Evolutionary conservation across 2,888 invertebrate species (phyloP), one percentile per base, ranked within the genome.

Genomic region (Lysandra coridon): DNA sequence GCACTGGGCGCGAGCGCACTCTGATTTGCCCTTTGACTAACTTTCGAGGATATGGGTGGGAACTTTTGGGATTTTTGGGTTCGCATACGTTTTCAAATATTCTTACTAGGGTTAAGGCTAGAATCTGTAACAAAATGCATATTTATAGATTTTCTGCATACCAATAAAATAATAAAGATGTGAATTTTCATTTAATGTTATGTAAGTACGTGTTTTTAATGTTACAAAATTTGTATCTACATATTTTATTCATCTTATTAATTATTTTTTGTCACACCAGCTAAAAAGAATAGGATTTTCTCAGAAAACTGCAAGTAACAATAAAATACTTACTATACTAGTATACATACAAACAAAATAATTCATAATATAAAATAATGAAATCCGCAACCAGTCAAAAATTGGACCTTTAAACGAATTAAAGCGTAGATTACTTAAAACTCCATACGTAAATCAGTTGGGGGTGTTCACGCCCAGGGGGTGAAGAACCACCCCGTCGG

Each of bases 1-100:
- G 92, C 92, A 92, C 87, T 86, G 91, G 90, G 90, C 88, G 88
- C 87, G 86, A 84, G 88, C 88, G 90, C 88, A 88, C 89, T 88
- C 88, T 88, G 88, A 88, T 90, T 90, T 87, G 84, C 86, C 86
- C 86, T 85, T 86, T 87, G 86, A 87, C 85, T 86, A 85, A 84
- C 84, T 86, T 86, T 87, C 86, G 86, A 85, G 84, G 84, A 85
- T 86, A 69, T 69, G 33, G 33, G 37, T 69, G 69, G 33, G 12
- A 69, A 69, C 69, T 85, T 86, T 84, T 86, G 85, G 82, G 84
- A 80, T 80, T 82, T 83, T 81, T 81, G 81, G 81, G 81, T 81
- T 82, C 82, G 82, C 83, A 82, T 82, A 82, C 83, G 82, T 82
- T 23, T 23, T 23, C 23, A 23, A 23, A 23, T 23, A 23, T 3